A percentile compares a stretch with the other conserved stretches of the same genome.
These are phyloP conservation scores for Salticus scenicus DNA, from an alignment of 2,888 invertebrate species.

Conservation along the genomic window DNA sequence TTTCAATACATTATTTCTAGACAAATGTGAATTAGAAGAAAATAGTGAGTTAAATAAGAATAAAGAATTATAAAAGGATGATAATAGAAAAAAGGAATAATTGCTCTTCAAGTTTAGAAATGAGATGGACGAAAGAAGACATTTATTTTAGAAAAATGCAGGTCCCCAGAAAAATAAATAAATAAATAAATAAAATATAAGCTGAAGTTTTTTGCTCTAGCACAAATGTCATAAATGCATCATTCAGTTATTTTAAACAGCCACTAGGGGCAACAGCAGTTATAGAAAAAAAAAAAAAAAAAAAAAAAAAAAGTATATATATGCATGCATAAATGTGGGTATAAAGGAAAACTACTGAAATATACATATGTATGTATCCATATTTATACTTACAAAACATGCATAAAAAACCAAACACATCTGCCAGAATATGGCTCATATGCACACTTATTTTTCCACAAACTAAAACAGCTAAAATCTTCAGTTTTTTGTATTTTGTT, in stretches of 20 bases:
- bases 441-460: too few relatives aligned
- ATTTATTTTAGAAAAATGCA: too few relatives aligned
- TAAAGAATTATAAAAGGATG: neutral
- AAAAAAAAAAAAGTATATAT: neutral
- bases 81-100: neutral
- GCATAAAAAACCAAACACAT: too few relatives aligned
- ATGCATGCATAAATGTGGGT: neutral
- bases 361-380: too few relatives aligned
- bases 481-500: too few relatives aligned
- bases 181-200: neutral
- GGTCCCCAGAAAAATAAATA: too few relatives aligned
- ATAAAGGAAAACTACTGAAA: too few relatives aligned
- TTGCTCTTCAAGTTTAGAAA: too few relatives aligned
- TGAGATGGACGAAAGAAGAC: too few relatives aligned
- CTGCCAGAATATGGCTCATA: too few relatives aligned
- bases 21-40: neutral
- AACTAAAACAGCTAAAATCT: too few relatives aligned
- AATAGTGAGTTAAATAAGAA: neutral
- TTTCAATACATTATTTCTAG: neutral
- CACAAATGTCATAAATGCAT: conserved; percentile 1
- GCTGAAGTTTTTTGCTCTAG: neutral
- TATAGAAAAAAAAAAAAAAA: neutral
- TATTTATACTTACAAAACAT: too few relatives aligned
- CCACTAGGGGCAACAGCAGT: neutral
- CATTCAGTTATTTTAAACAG: neutral